These are phyloP conservation scores for Cyclargus thomasi DNA, from an alignment of 1,140 invertebrate genomes.

Conservation along the genomic window DNA sequence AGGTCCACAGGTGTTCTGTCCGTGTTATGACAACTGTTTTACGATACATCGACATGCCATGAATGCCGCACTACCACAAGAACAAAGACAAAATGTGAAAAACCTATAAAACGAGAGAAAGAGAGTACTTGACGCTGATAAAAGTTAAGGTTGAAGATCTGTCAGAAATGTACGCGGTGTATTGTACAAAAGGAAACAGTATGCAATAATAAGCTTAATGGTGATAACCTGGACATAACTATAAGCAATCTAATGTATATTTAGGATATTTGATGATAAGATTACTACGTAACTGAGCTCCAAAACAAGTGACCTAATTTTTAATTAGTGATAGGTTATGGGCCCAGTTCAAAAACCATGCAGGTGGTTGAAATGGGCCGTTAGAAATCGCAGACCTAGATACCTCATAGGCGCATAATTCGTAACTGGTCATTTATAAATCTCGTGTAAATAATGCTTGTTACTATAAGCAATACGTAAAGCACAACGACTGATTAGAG, in stretches of 20 bases:
- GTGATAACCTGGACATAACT: not conserved
- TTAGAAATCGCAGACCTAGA: not conserved
- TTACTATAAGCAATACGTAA: conserved; percentile 13
- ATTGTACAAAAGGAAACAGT: not conserved
- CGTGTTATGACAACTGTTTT: no score
- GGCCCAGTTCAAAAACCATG: no score
- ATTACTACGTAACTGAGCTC: not conserved
- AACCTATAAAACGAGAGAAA: no score
- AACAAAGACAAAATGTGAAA: no score
- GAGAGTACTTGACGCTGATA: no score
- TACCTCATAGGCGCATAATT: not conserved
- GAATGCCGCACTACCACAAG: no score
- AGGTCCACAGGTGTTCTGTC: no score
- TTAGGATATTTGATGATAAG: not conserved
- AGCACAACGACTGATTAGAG: conserved; percentile 21
- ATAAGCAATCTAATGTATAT: not conserved
- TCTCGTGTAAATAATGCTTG: not conserved
- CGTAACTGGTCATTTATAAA: not conserved
- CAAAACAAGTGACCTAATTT: not conserved
- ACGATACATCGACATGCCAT: no score
- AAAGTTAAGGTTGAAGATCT: no score
- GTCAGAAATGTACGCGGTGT: not conserved
- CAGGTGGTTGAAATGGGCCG: not conserved
- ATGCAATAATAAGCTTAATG: conserved; percentile 3
- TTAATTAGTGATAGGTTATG: not conserved